Evolutionary conservation across 1,140 invertebrate genomes (phyloP).

Genomic region (Branchinecta lindahli): DNA sequence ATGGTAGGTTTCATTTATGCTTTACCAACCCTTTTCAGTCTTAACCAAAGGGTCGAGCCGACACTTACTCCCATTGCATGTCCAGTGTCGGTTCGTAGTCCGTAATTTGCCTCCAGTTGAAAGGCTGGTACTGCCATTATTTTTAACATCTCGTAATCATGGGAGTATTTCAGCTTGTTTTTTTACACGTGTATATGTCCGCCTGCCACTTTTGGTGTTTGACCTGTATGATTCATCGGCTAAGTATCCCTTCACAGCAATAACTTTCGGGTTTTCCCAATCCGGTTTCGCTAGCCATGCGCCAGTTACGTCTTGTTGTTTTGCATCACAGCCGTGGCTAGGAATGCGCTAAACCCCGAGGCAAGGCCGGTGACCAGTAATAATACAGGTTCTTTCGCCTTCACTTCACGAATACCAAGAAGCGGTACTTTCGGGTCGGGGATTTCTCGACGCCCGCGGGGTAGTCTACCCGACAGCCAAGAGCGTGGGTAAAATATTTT

Average conservation of each 20-base stretch:
- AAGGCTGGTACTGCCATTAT: not conserved
- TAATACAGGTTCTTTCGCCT: conserved; percentile 5
- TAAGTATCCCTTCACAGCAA: not conserved
- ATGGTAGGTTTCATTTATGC: conserved; percentile 38
- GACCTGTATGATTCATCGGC: not conserved
- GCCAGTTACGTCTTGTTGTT: not conserved
- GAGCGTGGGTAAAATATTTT: too few relatives aligned
- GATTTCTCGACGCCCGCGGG: not conserved
- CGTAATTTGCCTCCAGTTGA: not conserved
- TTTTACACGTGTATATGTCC: not conserved
- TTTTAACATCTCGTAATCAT: conserved; percentile 11
- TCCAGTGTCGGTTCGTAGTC: not conserved
- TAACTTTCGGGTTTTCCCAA: not conserved
- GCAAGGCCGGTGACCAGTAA: not conserved
- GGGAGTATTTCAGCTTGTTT: conserved; percentile 5
- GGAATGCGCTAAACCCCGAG: not conserved
- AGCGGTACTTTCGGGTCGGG: conserved; percentile 9
- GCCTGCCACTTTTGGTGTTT: not conserved
- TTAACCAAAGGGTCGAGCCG: not conserved
- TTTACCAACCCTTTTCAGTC: not conserved
- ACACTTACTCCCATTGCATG: not conserved
- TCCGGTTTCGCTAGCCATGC: not conserved
- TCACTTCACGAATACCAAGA: not conserved
- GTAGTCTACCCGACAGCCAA: not conserved
- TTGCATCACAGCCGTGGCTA: not conserved